Evolutionary conservation across 2,888 invertebrate genomes (phyloP).

Genomic region (Urechis unicinctus): DNA sequence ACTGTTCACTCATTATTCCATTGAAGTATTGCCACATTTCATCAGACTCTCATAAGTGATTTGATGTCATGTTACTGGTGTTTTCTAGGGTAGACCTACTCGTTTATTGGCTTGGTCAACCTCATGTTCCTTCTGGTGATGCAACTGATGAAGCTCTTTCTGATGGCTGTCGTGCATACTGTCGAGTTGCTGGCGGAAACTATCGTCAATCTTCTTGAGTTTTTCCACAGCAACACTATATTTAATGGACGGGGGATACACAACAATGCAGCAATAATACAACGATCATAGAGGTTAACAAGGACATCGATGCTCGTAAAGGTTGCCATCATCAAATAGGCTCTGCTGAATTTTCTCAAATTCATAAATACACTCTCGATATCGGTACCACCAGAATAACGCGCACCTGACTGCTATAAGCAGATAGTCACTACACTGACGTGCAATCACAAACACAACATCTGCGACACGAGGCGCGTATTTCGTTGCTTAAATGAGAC

Average conservation of each 20-base stretch:
- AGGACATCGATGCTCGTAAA: too few relatives aligned
- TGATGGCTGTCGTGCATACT: slow-evolving; percentile 35
- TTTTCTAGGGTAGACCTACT: slow-evolving; percentile 20
- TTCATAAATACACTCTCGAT: too few relatives aligned
- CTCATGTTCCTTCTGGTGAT: slow-evolving; percentile 36
- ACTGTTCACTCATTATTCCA: background rate
- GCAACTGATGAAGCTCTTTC: slow-evolving; percentile 28
- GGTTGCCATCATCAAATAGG: too few relatives aligned
- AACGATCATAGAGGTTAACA: too few relatives aligned
- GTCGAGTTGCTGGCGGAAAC: slow-evolving; percentile 46
- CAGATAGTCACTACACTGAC: too few relatives aligned
- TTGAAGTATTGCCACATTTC: too few relatives aligned
- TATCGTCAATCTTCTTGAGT: slow-evolving; percentile 37
- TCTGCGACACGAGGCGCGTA: background rate
- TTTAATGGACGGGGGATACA: too few relatives aligned
- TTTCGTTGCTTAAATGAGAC: too few relatives aligned
- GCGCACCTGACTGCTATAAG: too few relatives aligned
- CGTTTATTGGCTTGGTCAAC: slow-evolving; percentile 34
- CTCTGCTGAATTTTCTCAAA: too few relatives aligned
- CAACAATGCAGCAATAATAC: too few relatives aligned
- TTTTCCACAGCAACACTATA: slow-evolving; percentile 31
- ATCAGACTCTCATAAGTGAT: background rate
- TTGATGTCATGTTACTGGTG: background rate
- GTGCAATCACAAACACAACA: background rate
- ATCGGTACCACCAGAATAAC: too few relatives aligned